Conservation (phyloP, 2,113 vertebrate genomes). For the Perca flavescens region DNA sequence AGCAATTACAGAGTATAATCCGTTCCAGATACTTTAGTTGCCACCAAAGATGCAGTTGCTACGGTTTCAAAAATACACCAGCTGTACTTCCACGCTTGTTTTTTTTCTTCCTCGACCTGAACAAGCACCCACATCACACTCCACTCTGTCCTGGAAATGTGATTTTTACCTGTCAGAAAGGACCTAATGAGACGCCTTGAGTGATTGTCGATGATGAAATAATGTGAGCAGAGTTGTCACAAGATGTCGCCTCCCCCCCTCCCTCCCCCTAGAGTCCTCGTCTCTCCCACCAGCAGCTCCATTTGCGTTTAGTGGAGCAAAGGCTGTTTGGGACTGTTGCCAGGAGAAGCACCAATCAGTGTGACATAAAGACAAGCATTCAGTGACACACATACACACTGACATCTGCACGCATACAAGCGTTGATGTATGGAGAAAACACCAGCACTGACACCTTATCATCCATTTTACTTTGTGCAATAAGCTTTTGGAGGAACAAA, state of each 20-base stretch:
- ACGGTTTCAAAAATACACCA: not conserved
- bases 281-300: conserved; percentile 23
- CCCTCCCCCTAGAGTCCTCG: not conserved
- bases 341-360: conserved; percentile 49
- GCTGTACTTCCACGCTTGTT: not conserved
- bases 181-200: conserved; percentile 51
- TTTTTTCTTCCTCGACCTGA: not conserved
- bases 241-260: conserved; percentile 31
- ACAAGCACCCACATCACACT: not conserved
- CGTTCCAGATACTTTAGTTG: conserved; percentile 35
- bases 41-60: conserved; percentile 24
- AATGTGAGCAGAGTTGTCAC: conserved; percentile 63
- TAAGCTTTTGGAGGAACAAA: conserved; percentile 7
- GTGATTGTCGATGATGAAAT: conserved; percentile 61
- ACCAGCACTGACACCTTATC: conserved; percentile 34
- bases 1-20: conserved; percentile 55
- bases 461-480: conserved; percentile 26
- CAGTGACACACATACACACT: not conserved
- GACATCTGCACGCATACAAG: not conserved
- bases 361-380: conserved; percentile 57
- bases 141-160: conserved; percentile 22
- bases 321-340: conserved; percentile 41
- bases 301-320: conserved; percentile 27
- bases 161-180: conserved; percentile 41
- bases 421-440: conserved; percentile 14